Conservation (phyloP, 2,888 invertebrate genomes). For the Idaea dimidiata region DNA sequence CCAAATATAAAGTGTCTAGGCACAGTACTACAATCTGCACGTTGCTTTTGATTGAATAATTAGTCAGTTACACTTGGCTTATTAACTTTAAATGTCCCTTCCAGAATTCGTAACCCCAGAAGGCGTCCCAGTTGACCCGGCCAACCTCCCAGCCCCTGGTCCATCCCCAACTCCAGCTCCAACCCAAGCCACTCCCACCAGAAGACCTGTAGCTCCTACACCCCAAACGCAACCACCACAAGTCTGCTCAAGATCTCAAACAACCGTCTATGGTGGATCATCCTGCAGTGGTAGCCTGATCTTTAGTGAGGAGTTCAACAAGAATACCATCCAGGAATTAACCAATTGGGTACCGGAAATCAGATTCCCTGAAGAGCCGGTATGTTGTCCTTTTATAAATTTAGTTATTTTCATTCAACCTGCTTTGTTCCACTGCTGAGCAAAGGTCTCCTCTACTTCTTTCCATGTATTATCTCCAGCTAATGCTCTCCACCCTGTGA, state of each 20-base stretch:
- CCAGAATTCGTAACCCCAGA: constrained; percentile 62
- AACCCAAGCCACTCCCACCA: constrained; percentile 9
- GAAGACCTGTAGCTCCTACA: constrained; percentile 10
- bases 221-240: constrained; percentile 25
- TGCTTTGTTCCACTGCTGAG: too few species aligned
- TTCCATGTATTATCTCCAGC: too few species aligned
- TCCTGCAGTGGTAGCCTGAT: constrained; percentile 79
- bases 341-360: constrained; percentile 75
- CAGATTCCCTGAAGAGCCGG: constrained; percentile 82
- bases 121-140: constrained; percentile 44
- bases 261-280: constrained; percentile 44
- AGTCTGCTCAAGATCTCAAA: constrained; percentile 44
- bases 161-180: constrained; percentile 9
- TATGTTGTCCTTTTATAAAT: constrained; percentile 47
- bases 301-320: constrained; percentile 82
- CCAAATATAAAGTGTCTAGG: too few species aligned
- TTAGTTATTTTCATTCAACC: too few species aligned
- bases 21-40: too few species aligned
- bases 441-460: too few species aligned
- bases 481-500: too few species aligned
- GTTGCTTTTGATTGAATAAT: too few species aligned
- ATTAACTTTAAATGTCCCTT: constrained; percentile 17
- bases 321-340: constrained; percentile 44
- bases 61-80: neutral
- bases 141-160: constrained; percentile 22